Evolutionary conservation across 2,113 vertebrate species (phyloP), one percentile per base, ranked within the genome.

Genomic region (Pagrus major): DNA sequence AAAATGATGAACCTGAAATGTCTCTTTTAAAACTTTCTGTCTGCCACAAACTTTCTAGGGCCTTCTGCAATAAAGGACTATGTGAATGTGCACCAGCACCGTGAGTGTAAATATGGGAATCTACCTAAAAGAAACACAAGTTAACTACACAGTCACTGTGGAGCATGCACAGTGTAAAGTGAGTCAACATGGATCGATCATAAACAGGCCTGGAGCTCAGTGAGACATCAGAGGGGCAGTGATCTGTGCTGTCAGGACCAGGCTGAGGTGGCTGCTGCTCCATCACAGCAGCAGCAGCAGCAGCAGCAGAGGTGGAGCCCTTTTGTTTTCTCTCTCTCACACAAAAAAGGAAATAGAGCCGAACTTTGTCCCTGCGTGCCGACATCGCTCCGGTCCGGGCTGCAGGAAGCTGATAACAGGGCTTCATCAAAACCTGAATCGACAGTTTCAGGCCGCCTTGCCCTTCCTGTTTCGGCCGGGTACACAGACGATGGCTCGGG

Each of bases 351-450:
- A 88, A 93, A 90, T 39, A 46, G 76, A 88, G 86, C 60, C 82
- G 27, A 91, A 91, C 91, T 92, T 86, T 93, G 87, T 87, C 86
- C 89, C 85, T 49, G 76, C 89, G 84, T 49, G 76, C 63, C 60
- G 60, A 71, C 86, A 71, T 67, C 47, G n/a, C 33, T 51, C 86
- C 56, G 56, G 42, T 75, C 52, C 54, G 54, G 83, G 80, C 92
- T 94, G 92, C 92, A 92, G 91, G 92, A 93, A 92, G 78, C 90
- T 86, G 90, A 94, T 93, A 93, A 91, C 83, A 86, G 31, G 70
- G 70, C 83, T 86, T 78, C 90, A 91, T 88, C 90, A 89, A 86
- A 88, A 81, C 88, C 90, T 91, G 91, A 91, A 93, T 89, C 83
- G 78, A 80, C 91, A 92, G 84, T 91, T 90, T 92, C 81, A 71